Conservation (phyloP, 1,140 invertebrate genomes). For the Musca vetustissima region DNA sequence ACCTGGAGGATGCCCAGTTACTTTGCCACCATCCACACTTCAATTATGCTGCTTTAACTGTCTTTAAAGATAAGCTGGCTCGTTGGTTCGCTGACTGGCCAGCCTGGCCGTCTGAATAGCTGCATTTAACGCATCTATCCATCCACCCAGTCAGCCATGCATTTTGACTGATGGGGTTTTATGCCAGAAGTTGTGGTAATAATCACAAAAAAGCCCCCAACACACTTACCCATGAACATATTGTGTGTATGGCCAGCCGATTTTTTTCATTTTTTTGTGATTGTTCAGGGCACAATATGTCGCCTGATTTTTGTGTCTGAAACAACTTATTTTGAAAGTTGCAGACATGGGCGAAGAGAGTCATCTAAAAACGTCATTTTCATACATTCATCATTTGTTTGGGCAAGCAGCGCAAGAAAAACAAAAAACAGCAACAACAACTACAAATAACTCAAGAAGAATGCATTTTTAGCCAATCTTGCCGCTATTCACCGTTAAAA, state of each 20-base stretch:
- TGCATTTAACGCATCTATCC: slow-evolving; percentile 21
- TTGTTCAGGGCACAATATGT: too few relatives aligned
- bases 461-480: too few relatives aligned
- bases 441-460: too few relatives aligned
- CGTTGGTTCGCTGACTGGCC: too few relatives aligned
- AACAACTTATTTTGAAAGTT: slow-evolving; percentile 20
- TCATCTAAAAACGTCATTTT: slow-evolving; percentile 21
- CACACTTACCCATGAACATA: neutral
- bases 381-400: slow-evolving; percentile 2
- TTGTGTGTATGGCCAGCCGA: neutral
- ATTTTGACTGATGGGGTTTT: slow-evolving; percentile 15
- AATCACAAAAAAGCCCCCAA: neutral
- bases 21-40: too few relatives aligned
- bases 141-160: too few relatives aligned
- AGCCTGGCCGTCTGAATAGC: too few relatives aligned
- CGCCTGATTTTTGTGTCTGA: neutral
- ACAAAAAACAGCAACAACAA: neutral
- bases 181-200: slow-evolving; percentile 1
- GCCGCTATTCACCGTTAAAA: too few relatives aligned
- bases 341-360: slow-evolving; percentile 4
- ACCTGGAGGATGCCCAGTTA: too few relatives aligned
- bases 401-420: neutral
- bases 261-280: too few relatives aligned
- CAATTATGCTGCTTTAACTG: too few relatives aligned
- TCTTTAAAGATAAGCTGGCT: slow-evolving; percentile 10